Evolutionary conservation across 2,888 invertebrate species (phyloP).

Genomic region (Crossocerus cetratus): DNA sequence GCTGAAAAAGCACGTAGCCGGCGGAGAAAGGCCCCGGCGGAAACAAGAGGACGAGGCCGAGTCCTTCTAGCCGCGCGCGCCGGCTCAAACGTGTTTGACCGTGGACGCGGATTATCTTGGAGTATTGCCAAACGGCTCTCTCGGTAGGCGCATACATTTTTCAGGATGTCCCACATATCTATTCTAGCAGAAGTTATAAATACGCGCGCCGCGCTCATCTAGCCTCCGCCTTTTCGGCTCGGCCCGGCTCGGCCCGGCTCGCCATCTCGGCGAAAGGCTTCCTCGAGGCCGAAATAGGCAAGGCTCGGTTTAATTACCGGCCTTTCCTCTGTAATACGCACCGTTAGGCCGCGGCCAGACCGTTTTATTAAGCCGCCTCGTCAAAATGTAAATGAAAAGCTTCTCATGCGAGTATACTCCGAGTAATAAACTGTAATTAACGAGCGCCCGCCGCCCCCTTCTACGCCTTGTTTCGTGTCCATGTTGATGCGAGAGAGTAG

Average conservation of each 20-base stretch:
- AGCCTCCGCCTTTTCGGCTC: slow-evolving; percentile 36
- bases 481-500: slow-evolving; percentile 13
- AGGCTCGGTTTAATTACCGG: slow-evolving; percentile 53
- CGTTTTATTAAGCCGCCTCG: slow-evolving; percentile 53
- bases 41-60: slow-evolving; percentile 29
- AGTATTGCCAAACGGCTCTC: slow-evolving; percentile 60
- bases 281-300: slow-evolving; percentile 50
- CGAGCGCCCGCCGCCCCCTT: background rate
- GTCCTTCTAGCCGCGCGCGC: slow-evolving; percentile 29
- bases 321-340: slow-evolving; percentile 49
- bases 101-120: slow-evolving; percentile 68
- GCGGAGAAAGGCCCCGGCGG: slow-evolving; percentile 35
- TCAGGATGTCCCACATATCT: slow-evolving; percentile 69
- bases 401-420: slow-evolving; percentile 31
- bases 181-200: slow-evolving; percentile 65
- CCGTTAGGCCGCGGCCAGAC: slow-evolving; percentile 39
- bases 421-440: slow-evolving; percentile 50
- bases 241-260: slow-evolving; percentile 4
- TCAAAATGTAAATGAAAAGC: slow-evolving; percentile 58
- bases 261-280: slow-evolving; percentile 35
- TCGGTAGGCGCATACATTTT: slow-evolving; percentile 63
- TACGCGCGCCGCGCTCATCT: slow-evolving; percentile 53
- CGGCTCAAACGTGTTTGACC: slow-evolving; percentile 63
- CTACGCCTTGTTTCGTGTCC: slow-evolving; percentile 4
- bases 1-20: slow-evolving; percentile 1